Evolutionary conservation across 2,888 invertebrate genomes (phyloP).

Genomic region (Lagria hirta): DNA sequence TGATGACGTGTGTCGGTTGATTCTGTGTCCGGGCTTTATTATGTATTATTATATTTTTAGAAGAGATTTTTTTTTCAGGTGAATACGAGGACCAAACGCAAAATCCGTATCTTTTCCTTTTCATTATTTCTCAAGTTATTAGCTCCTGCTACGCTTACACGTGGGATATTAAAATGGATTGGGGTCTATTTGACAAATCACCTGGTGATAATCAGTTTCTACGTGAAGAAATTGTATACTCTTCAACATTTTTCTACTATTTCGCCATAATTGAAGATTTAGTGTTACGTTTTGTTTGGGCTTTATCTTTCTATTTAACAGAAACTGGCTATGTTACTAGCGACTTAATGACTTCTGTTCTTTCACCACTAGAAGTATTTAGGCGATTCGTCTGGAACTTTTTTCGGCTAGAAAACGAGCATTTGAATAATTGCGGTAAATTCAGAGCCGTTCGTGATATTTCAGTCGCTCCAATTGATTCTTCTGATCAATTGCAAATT

Average conservation of each 20-base stretch:
- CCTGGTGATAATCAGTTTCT: slow-evolving; percentile 76
- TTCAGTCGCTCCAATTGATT: slow-evolving; percentile 74
- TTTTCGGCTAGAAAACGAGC: slow-evolving; percentile 86
- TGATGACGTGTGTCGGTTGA: too few relatives aligned
- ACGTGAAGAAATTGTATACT: slow-evolving; percentile 78
- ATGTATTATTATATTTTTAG: too few relatives aligned
- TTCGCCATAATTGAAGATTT: slow-evolving; percentile 82
- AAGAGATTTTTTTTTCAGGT: slow-evolving; percentile 48
- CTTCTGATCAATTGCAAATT: slow-evolving; percentile 71
- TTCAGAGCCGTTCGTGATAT: slow-evolving; percentile 87
- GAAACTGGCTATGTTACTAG: slow-evolving; percentile 64
- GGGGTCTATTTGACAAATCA: slow-evolving; percentile 76
- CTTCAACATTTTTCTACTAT: slow-evolving; percentile 76
- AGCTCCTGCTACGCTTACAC: slow-evolving; percentile 79
- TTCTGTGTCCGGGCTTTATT: too few relatives aligned
- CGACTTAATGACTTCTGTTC: slow-evolving; percentile 67
- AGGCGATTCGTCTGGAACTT: slow-evolving; percentile 82
- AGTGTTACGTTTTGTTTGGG: slow-evolving; percentile 77
- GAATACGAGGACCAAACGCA: slow-evolving; percentile 56
- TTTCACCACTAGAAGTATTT: slow-evolving; percentile 70
- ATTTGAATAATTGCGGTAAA: slow-evolving; percentile 85
- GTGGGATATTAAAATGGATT: slow-evolving; percentile 90
- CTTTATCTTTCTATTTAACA: slow-evolving; percentile 68
- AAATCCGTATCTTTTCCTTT: slow-evolving; percentile 70
- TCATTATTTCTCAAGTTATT: slow-evolving; percentile 68